These are phyloP conservation scores for Drosophila biarmipes DNA, from an alignment of 1,140 invertebrate genomes.

Conservation along the genomic window DNA sequence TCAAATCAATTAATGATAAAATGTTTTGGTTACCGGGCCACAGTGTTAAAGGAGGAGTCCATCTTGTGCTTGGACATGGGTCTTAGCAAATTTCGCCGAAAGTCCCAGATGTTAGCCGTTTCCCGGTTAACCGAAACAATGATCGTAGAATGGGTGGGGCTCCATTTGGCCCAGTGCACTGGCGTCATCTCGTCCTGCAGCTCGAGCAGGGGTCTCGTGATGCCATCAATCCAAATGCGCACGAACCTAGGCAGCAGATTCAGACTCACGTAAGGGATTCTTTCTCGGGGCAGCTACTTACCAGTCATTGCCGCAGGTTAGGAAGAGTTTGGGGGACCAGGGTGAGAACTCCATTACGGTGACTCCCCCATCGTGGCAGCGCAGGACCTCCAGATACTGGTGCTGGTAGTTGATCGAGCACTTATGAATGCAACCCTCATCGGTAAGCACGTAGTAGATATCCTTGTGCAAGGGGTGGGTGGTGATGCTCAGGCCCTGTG, in stretches of 20 bases:
- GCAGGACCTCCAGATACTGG: conserved; percentile 89
- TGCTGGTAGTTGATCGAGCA: conserved; percentile 89
- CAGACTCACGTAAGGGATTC: background rate
- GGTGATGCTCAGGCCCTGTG: conserved; percentile 87
- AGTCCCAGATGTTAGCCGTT: conserved; percentile 89
- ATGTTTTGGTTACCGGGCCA: conserved; percentile 28
- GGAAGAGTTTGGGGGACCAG: conserved; percentile 90
- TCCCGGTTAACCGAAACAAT: conserved; percentile 90
- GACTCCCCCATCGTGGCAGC: conserved; percentile 92
- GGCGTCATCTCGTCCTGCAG: conserved; percentile 86
- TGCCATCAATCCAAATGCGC: conserved; percentile 90
- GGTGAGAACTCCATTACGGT: conserved; percentile 91
- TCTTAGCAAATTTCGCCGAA: conserved; percentile 87
- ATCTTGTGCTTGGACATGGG: conserved; percentile 86
- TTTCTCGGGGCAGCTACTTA: conserved; percentile 43
- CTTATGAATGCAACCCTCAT: conserved; percentile 92
- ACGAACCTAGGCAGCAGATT: conserved; percentile 84
- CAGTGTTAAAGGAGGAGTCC: conserved; percentile 79
- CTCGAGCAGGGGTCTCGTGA: conserved; percentile 88
- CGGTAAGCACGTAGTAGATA: conserved; percentile 92
- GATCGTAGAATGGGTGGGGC: conserved; percentile 92
- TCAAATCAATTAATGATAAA: accelerated
- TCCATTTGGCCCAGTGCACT: conserved; percentile 90
- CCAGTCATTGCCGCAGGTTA: conserved; percentile 94
- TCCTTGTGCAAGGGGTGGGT: conserved; percentile 88